These are phyloP conservation scores for Molorchus minor DNA, from an alignment of 2,888 invertebrate species.

Conservation along the genomic window DNA sequence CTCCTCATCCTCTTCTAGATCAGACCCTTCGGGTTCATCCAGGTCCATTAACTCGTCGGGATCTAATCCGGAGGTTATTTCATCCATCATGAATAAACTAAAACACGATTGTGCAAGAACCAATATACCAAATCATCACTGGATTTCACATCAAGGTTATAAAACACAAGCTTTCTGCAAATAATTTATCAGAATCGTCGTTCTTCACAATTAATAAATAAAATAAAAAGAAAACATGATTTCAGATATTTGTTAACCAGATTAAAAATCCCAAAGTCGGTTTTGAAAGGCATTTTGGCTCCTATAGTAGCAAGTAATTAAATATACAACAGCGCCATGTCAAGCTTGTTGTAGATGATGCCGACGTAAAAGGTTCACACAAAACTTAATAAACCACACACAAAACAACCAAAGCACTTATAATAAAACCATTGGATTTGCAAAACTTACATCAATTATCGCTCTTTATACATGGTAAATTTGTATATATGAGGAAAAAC, in stretches of 20 bases:
- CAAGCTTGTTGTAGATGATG: slow-evolving; percentile 42
- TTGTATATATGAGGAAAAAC: slow-evolving; percentile 66
- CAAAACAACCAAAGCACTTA: slow-evolving; percentile 10
- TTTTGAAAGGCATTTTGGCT: slow-evolving; percentile 19
- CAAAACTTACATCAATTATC: slow-evolving; percentile 53
- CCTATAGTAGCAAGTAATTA: slow-evolving; percentile 31
- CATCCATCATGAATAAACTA: slow-evolving; percentile 57
- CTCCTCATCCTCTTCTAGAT: slow-evolving; percentile 77
- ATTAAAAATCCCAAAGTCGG: not conserved
- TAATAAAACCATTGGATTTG: not conserved
- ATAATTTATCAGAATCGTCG: not conserved
- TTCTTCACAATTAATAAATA: not conserved
- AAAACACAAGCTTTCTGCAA: not conserved
- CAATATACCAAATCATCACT: slow-evolving; percentile 5
- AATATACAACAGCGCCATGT: slow-evolving; percentile 50
- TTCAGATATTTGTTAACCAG: not conserved
- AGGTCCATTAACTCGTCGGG: slow-evolving; percentile 72
- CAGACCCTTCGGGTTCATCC: slow-evolving; percentile 78
- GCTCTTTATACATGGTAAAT: slow-evolving; percentile 62
- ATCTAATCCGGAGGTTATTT: slow-evolving; percentile 59
- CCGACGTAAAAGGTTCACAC: slow-evolving; percentile 34
- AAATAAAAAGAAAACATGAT: not conserved
- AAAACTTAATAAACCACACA: slow-evolving; percentile 23
- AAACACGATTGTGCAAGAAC: slow-evolving; percentile 25
- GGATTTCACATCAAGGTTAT: slow-evolving; percentile 36